These are phyloP conservation scores for Anticlea derivata DNA, from an alignment of 2,888 invertebrate species.

Conservation along the genomic window DNA sequence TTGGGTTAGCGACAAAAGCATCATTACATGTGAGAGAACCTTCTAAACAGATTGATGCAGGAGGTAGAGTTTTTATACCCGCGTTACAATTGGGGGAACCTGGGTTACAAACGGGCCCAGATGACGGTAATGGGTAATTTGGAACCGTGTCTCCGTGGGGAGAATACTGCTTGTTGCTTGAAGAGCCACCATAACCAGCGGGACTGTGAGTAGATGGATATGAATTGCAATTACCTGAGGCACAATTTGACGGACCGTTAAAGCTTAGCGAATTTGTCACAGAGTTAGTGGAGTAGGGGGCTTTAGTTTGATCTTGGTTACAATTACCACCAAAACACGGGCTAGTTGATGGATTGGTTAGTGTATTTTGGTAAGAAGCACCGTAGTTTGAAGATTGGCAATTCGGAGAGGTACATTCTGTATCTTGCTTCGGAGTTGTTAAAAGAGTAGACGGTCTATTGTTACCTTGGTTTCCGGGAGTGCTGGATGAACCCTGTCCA, in stretches of 20 bases:
- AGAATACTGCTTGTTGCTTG: constrained; percentile 15
- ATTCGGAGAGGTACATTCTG: constrained; percentile 40
- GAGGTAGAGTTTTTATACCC: not conserved
- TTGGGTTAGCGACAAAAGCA: not conserved
- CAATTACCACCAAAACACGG: constrained; percentile 33
- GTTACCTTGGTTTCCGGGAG: constrained; percentile 28
- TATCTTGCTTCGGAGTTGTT: constrained; percentile 55
- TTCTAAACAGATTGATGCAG: constrained; percentile 7
- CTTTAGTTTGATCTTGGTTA: constrained; percentile 27
- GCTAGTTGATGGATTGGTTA: constrained; percentile 13
- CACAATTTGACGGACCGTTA: constrained; percentile 32
- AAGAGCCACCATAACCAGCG: constrained; percentile 10
- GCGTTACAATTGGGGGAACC: constrained; percentile 21
- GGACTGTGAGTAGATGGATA: constrained; percentile 18
- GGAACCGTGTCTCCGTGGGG: constrained; percentile 7
- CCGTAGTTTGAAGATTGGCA: constrained; percentile 26
- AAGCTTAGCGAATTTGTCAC: constrained; percentile 12
- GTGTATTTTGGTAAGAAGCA: constrained; percentile 16
- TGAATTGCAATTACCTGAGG: constrained; percentile 41
- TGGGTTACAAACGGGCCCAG: constrained; percentile 15
- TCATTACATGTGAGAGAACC: constrained; percentile 10
- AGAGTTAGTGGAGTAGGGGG: constrained; percentile 19
- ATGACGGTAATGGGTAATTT: not conserved
- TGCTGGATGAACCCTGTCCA: constrained; percentile 32
- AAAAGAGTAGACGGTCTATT: constrained; percentile 54